Conservation (phyloP, 2,888 invertebrate genomes). For the Hemithea aestivaria region DNA sequence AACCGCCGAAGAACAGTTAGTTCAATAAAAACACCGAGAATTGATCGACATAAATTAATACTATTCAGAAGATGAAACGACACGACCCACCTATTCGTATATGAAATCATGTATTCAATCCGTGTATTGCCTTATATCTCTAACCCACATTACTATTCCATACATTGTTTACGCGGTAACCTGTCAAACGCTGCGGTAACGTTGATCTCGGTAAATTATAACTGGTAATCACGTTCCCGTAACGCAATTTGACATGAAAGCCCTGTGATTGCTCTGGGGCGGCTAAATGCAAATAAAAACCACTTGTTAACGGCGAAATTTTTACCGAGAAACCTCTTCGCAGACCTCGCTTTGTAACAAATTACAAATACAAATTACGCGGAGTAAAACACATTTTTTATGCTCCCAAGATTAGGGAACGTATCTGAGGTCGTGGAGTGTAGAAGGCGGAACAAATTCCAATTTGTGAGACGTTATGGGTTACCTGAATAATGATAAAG, state of each 20-base stretch:
- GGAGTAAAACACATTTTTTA: slow-evolving; percentile 17
- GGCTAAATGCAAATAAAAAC: slow-evolving; percentile 31
- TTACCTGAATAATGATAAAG: slow-evolving; percentile 4
- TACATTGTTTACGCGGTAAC: slow-evolving; percentile 29
- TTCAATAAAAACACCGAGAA: too few species aligned
- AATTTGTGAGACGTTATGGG: slow-evolving; percentile 18
- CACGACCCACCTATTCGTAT: too few species aligned
- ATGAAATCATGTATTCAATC: too few species aligned
- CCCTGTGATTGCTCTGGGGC: slow-evolving; percentile 32
- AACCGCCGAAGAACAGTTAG: too few species aligned
- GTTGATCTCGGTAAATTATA: slow-evolving; percentile 41
- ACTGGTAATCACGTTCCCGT: slow-evolving; percentile 40
- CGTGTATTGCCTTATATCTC: too few species aligned
- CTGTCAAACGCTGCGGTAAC: slow-evolving; percentile 31
- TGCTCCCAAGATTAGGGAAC: slow-evolving; percentile 17
- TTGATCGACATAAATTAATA: too few species aligned
- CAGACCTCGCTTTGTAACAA: slow-evolving; percentile 20
- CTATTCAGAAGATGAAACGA: too few species aligned
- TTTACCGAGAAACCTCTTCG: slow-evolving; percentile 21
- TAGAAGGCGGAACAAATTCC: slow-evolving; percentile 11
- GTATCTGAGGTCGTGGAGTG: slow-evolving; percentile 11
- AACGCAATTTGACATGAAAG: slow-evolving; percentile 38
- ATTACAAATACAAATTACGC: slow-evolving; percentile 26
- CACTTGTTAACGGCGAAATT: slow-evolving; percentile 25
- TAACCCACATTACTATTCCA: slow-evolving; percentile 18